Percentiles rank a stretch among this genome's conserved stretches.
These are phyloP conservation scores for Polypedilum pembai DNA, from an alignment of 1,140 invertebrate genomes.

Conservation along the genomic window DNA sequence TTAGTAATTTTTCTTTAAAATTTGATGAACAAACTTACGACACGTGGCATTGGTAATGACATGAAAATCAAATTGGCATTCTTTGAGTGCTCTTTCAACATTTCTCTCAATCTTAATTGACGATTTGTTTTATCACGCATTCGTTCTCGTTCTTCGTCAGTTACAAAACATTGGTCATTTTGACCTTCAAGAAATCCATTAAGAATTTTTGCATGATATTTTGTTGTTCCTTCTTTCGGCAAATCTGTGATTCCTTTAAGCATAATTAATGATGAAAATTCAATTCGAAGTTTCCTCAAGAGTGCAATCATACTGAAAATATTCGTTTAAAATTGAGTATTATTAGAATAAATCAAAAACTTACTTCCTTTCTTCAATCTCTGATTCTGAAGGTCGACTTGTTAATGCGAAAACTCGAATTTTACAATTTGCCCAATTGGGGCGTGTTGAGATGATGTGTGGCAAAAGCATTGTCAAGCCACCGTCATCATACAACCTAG, in stretches of 20 bases:
- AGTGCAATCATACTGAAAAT: constrained; percentile 78
- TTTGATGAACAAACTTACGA: constrained; percentile 37
- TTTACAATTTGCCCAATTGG: constrained; percentile 70
- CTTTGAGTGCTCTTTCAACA: constrained; percentile 68
- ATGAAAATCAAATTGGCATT: constrained; percentile 75
- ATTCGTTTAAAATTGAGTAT: constrained; percentile 30
- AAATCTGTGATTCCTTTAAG: constrained; percentile 68
- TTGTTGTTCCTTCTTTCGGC: constrained; percentile 55
- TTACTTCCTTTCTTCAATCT: constrained; percentile 79
- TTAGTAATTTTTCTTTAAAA: background rate
- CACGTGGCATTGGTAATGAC: constrained; percentile 61
- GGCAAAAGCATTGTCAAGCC: constrained; percentile 80
- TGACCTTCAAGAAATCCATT: constrained; percentile 51
- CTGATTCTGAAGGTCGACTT: constrained; percentile 73
- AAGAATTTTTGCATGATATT: constrained; percentile 60
- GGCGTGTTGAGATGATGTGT: constrained; percentile 76
- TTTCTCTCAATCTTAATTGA: constrained; percentile 69
- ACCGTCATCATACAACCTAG: constrained; percentile 91
- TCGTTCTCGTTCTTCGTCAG: constrained; percentile 60
- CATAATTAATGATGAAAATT: constrained; percentile 78
- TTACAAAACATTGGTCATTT: constrained; percentile 57
- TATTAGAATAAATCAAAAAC: constrained; percentile 33
- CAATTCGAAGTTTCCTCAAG: constrained; percentile 80
- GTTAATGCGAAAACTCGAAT: constrained; percentile 82
- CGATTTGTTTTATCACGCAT: constrained; percentile 74